Conservation (phyloP, 1,140 invertebrate genomes). For the Prorops nasuta region DNA sequence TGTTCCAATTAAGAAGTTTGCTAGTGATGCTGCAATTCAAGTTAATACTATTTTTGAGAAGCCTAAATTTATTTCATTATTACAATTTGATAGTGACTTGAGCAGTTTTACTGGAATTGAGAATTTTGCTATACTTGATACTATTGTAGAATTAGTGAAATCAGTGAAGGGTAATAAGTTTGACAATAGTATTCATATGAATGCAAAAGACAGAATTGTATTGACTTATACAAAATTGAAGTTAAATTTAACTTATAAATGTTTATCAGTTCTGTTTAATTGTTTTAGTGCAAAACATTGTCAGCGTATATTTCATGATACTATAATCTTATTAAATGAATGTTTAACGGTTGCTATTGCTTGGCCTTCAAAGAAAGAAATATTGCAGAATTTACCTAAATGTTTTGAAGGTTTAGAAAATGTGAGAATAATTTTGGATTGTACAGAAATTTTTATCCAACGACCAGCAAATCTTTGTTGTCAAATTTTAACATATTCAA, state of each 20-base stretch:
- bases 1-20: too few relatives aligned
- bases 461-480: conserved; percentile 13
- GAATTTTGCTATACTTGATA: conserved; percentile 15
- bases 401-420: conserved; percentile 30
- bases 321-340: conserved; percentile 15
- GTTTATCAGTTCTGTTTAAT: conserved; percentile 24
- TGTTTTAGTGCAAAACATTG: conserved; percentile 19
- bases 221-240: conserved; percentile 25
- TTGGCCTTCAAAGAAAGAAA: conserved; percentile 21
- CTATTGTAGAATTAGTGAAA: conserved; percentile 6
- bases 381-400: conserved; percentile 21
- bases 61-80: too few relatives aligned
- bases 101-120: too few relatives aligned
- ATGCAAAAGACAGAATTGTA: conserved; percentile 11
- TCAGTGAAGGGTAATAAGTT: not conserved
- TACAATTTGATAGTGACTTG: too few relatives aligned
- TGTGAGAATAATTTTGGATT: conserved; percentile 27
- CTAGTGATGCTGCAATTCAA: too few relatives aligned
- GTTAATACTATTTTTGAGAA: too few relatives aligned
- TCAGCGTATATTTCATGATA: conserved; percentile 16
- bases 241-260: conserved; percentile 19
- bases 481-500: conserved; percentile 19
- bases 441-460: too few relatives aligned
- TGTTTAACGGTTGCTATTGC: conserved; percentile 17
- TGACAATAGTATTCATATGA: too few relatives aligned